phyloP scores from a whole-genome alignment of 2,888 invertebrate genomes.

The Pachydiplax longipennis region DNA sequence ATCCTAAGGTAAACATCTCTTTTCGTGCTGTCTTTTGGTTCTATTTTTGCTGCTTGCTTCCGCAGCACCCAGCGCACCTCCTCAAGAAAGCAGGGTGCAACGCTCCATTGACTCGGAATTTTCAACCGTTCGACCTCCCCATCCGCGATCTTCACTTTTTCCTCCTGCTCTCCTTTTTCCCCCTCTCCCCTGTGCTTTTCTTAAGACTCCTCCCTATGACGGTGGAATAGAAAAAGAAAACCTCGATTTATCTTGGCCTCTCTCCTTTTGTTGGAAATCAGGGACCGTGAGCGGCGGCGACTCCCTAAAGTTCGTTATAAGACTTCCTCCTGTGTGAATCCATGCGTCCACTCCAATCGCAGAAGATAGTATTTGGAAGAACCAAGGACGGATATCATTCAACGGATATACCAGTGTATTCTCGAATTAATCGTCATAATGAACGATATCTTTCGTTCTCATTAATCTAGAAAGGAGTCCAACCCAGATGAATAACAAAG shows the following conservation, averaged over 20 bases:
- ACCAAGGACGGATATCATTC: not conserved
- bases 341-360: not conserved
- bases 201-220: not conserved
- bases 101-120: not conserved
- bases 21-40: not conserved
- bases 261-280: not conserved
- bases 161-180: not conserved
- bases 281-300: not conserved
- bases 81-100: not conserved
- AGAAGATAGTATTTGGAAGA: not conserved
- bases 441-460: too few relatives aligned
- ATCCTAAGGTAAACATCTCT: not conserved
- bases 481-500: too few relatives aligned
- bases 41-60: not conserved
- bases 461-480: too few relatives aligned
- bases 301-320: not conserved
- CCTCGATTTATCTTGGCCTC: conserved; percentile 2
- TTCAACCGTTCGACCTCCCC: not conserved
- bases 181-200: not conserved
- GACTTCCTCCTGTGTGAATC: not conserved
- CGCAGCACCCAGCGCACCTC: not conserved
- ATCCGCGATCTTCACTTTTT: not conserved
- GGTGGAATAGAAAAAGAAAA: not conserved
- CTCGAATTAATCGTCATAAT: too few relatives aligned
- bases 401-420: too few relatives aligned